Evolutionary conservation across 1,140 invertebrate genomes (phyloP), one percentile per base, ranked within the genome.

Genomic region (Camponotus floridanus): DNA sequence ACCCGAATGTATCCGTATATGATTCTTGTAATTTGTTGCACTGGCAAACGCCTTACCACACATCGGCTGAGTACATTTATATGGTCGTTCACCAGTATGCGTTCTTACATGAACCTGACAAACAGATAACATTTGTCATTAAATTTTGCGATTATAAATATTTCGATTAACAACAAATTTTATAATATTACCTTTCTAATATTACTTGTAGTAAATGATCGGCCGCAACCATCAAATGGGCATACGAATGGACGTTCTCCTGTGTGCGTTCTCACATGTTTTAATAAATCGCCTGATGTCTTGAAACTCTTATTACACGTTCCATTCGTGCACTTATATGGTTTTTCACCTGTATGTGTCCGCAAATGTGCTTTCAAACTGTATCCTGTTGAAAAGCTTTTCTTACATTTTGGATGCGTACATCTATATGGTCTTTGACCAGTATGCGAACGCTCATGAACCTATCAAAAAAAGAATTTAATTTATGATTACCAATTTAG

Each of bases 181-280:
- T 3, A 15, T 86, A 26, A 26, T 26, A 26, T 26, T 26, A 97
- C 96, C 94, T 97, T 97, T 42, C 97, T 94, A 57, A 97, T 97
- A 91, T 97, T 97, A n/a, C 97, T 97, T 7, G 97, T 97, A 0
- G 97, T 97, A 90, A 97, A 97, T 3, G 96, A 96, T 88, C 96
- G 95, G 33, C 96, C 96, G 93, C 97, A 97, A 33, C 96, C 96
- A 68, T 96, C 95, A 65, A 96, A 94, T 0, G 96, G 96, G 94
- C 97, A 97, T 83, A 96, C 94, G 90, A 97, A 97, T 13, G 97
- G 97, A 71, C 96, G 94, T 92, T 97, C 97, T 0, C 97, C 97
- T 81, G 97, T 97, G 91, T 97, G 97, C 31, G 96, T 97, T 64
- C 97, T 93, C 26, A 97, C 95, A 93, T 97, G 97, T 93, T 97